These are phyloP conservation scores for Bembecia ichneumoniformis DNA, from an alignment of 2,888 invertebrate genomes.

Conservation along the genomic window DNA sequence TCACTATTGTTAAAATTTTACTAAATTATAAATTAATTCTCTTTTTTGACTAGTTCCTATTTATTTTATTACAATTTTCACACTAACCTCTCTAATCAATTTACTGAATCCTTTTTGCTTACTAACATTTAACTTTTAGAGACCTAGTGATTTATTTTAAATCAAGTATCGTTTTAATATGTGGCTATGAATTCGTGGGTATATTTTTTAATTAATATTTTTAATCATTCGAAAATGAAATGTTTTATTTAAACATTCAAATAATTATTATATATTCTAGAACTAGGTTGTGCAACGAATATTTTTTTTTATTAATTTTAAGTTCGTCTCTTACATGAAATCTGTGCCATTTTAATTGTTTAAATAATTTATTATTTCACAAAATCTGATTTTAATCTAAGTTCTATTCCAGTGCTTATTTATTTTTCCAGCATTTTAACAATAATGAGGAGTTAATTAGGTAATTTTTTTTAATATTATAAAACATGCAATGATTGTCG, in stretches of 20 bases:
- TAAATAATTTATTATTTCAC: background rate
- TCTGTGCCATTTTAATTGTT: conserved; percentile 20
- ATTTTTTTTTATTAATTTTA: conserved; percentile 16
- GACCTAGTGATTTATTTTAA: background rate
- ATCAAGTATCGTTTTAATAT: conserved; percentile 8
- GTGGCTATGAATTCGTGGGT: background rate
- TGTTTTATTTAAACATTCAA: background rate
- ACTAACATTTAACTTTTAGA: background rate
- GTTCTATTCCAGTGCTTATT: background rate
- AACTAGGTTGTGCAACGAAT: conserved; percentile 49
- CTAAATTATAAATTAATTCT: background rate
- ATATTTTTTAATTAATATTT: conserved; percentile 1
- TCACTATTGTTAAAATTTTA: background rate
- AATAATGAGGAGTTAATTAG: conserved; percentile 26
- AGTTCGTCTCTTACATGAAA: conserved; percentile 14
- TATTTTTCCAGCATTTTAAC: background rate
- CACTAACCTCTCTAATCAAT: background rate
- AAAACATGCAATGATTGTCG: conserved; percentile 9
- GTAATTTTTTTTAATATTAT: conserved; percentile 22
- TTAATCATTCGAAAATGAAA: no score
- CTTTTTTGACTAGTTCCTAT: background rate
- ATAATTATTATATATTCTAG: conserved; percentile 10
- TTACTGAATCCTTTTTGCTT: background rate
- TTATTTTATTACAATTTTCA: background rate
- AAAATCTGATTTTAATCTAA: background rate